phyloP scores from a whole-genome alignment of 2,113 vertebrate genomes.

The Rynchops niger region DNA sequence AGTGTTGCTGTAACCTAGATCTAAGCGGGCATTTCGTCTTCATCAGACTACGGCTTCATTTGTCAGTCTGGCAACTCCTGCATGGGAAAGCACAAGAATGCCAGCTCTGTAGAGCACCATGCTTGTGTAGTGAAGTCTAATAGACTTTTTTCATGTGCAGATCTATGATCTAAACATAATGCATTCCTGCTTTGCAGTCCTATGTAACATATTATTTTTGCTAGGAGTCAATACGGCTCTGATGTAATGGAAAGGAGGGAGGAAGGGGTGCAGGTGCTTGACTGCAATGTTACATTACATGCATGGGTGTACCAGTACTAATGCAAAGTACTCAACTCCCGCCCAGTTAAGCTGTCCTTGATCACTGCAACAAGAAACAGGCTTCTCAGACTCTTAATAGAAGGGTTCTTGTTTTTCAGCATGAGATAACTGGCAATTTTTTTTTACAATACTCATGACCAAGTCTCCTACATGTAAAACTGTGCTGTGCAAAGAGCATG shows the following conservation, averaged over 20 bases:
- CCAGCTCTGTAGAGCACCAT: background rate
- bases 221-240: background rate
- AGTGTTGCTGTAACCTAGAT: background rate
- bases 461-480: background rate
- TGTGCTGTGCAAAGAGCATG: background rate
- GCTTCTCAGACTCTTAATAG: background rate
- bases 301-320: too few relatives aligned
- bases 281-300: rapidly evolving
- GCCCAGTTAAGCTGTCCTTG: background rate
- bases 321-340: background rate
- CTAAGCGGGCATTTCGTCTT: conserved; percentile 66
- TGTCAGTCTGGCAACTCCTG: conserved; percentile 55
- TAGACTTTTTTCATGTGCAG: background rate
- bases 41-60: conserved; percentile 53
- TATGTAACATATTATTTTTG: background rate
- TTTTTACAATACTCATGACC: background rate
- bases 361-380: background rate
- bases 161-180: background rate
- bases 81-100: background rate
- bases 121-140: background rate
- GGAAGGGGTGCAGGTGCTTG: rapidly evolving
- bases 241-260: background rate
- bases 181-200: background rate
- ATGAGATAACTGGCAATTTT: background rate
- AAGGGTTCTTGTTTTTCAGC: background rate